Evolutionary conservation across 2,113 vertebrate species (phyloP), one percentile per base, ranked within the genome.

Genomic region (Tragelaphus buxtoni): DNA sequence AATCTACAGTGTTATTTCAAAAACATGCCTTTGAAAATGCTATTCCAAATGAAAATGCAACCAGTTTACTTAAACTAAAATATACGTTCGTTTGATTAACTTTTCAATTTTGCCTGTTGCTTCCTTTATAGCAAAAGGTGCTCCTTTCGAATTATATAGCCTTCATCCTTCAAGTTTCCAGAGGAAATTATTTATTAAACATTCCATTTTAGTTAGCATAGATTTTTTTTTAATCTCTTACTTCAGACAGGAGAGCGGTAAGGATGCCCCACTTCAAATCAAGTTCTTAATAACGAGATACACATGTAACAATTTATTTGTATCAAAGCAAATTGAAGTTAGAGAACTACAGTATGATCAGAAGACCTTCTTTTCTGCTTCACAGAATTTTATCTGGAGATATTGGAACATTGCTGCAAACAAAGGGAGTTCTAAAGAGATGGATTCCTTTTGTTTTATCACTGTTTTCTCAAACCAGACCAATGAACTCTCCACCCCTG

Each of bases 41-140:
- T 82, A 92, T 49, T 80, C 39, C 30, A 32, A 18, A 55, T 87
- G 77, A 96, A 97, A 94, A 96, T 77, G 39, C n/a, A 90, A 69
- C 83, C 35, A 87, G 87, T 85, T 94, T 87, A 82, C 30, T 90
- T 74, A n/a, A 84, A 93, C 89, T 97, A 91, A 96, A 95, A 60
- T 39, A 69, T 3, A 65, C 17, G 42, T 88, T 61, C 72, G 7
- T 85, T 93, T 82, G 79, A 93, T 91, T 95, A 95, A 94, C 58
- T 94, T 96, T 91, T 95, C 87, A 56, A 49, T 87, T 69, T 81
- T 72, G 69, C 49, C 65, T 88, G 32, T 90, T 89, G 22, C 8
- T 76, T 95, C 22, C 12, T 89, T 85, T 77, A 2, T 42, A 69
- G 96, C 24, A 72, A 94, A 89, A 95, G 7, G 32, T 47, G 18